These are phyloP conservation scores for Pempheris klunzingeri DNA, from an alignment of 2,797 vertebrate genomes.

Conservation along the genomic window DNA sequence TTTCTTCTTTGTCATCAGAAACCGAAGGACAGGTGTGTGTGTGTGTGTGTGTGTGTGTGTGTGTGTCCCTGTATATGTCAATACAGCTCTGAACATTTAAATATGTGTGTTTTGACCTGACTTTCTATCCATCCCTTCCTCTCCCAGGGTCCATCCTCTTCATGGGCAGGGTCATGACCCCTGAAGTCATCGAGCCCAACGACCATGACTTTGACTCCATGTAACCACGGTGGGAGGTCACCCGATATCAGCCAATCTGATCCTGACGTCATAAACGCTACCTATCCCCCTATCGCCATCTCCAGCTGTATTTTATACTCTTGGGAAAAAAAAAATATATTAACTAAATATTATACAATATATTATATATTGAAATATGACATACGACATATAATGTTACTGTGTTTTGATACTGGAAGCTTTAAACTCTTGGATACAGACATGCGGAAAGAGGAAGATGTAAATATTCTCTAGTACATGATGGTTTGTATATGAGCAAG, in stretches of 20 bases:
- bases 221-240: constrained; percentile 75
- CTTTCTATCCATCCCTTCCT: neutral
- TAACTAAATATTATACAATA: constrained; percentile 71
- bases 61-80: neutral
- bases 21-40: constrained; percentile 91
- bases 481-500: constrained; percentile 66
- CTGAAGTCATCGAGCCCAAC: constrained; percentile 91
- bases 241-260: constrained; percentile 56
- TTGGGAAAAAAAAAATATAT: constrained; percentile 64
- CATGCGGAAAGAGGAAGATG: constrained; percentile 61
- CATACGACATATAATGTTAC: constrained; percentile 66
- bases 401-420: constrained; percentile 87
- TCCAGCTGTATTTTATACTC: constrained; percentile 83
- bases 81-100: neutral
- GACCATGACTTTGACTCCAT: constrained; percentile 93
- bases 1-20: constrained; percentile 96
- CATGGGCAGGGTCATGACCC: constrained; percentile 98
- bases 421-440: constrained; percentile 79
- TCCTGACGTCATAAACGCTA: constrained; percentile 75
- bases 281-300: constrained; percentile 73
- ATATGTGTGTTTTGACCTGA: neutral
- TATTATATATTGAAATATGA: constrained; percentile 80
- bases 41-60: neutral
- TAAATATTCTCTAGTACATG: constrained; percentile 77
- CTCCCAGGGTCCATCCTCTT: constrained; percentile 91